Percentiles rank a stretch among this genome's conserved stretches.
phyloP scores from a whole-genome alignment of 1,140 invertebrate genomes.

The Musca domestica region DNA sequence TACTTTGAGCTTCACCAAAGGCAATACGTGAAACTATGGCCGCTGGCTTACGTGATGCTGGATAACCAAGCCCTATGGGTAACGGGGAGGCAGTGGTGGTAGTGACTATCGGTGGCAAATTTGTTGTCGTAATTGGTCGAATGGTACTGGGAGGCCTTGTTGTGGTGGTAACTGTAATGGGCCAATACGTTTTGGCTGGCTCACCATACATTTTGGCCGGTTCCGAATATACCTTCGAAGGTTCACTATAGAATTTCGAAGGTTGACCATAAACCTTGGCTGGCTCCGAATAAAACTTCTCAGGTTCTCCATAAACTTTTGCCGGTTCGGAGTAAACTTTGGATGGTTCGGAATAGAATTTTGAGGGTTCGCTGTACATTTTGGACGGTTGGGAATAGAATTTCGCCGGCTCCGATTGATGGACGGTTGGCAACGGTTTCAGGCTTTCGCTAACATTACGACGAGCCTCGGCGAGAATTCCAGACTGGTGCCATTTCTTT shows the following conservation, averaged over 20 bases:
- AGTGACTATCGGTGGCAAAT: neutral
- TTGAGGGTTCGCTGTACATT: slow-evolving; percentile 60
- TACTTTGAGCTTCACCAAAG: slow-evolving; percentile 48
- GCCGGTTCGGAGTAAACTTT: slow-evolving; percentile 65
- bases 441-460: slow-evolving; percentile 49
- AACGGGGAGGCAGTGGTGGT: slow-evolving; percentile 2
- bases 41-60: slow-evolving; percentile 47
- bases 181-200: slow-evolving; percentile 56
- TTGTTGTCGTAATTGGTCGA: slow-evolving; percentile 18
- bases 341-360: slow-evolving; percentile 63
- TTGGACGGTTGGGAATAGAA: slow-evolving; percentile 56
- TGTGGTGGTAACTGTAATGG: slow-evolving; percentile 31
- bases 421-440: slow-evolving; percentile 36
- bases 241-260: slow-evolving; percentile 56
- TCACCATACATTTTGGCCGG: slow-evolving; percentile 58
- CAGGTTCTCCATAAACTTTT: slow-evolving; percentile 64
- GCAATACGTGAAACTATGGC: slow-evolving; percentile 54
- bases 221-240: slow-evolving; percentile 58
- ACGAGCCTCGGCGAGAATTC: slow-evolving; percentile 48
- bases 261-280: slow-evolving; percentile 65
- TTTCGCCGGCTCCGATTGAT: slow-evolving; percentile 51
- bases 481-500: slow-evolving; percentile 41
- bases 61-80: neutral
- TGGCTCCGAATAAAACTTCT: slow-evolving; percentile 64
- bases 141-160: slow-evolving; percentile 14